These are phyloP conservation scores for Oryzias javanicus DNA, from an alignment of 2,113 vertebrate genomes.

Conservation along the genomic window DNA sequence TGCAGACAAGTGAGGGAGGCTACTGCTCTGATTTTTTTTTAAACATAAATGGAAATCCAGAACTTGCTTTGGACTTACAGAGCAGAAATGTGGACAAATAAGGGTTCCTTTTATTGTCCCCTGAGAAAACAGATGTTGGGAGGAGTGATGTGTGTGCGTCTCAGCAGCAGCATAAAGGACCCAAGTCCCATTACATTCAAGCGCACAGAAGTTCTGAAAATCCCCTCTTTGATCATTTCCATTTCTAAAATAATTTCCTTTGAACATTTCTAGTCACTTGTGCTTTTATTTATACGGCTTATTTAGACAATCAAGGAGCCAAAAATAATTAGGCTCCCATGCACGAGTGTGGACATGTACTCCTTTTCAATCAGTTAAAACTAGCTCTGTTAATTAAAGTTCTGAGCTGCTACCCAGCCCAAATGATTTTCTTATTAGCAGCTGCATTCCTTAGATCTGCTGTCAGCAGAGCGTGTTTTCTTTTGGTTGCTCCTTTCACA, in stretches of 20 bases:
- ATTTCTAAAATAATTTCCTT: slow-evolving; percentile 63
- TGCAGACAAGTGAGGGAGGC: no score
- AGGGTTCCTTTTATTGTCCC: slow-evolving; percentile 33
- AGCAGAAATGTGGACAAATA: slow-evolving; percentile 27
- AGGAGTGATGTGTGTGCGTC: slow-evolving; percentile 6
- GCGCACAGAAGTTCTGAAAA: slow-evolving; percentile 55
- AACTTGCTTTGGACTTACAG: not conserved
- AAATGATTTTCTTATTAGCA: slow-evolving; percentile 74
- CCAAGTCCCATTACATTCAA: slow-evolving; percentile 52
- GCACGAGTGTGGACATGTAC: slow-evolving; percentile 60
- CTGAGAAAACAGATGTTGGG: slow-evolving; percentile 42
- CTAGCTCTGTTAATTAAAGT: slow-evolving; percentile 75
- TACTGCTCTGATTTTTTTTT: slow-evolving; percentile 5
- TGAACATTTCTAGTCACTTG: slow-evolving; percentile 71
- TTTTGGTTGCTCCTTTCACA: slow-evolving; percentile 48
- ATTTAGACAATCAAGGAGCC: slow-evolving; percentile 74
- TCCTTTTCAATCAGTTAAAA: slow-evolving; percentile 76
- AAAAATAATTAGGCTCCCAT: slow-evolving; percentile 72
- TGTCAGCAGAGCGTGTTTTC: slow-evolving; percentile 72
- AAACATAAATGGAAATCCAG: slow-evolving; percentile 20
- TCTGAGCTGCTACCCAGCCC: slow-evolving; percentile 72
- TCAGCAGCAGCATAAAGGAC: slow-evolving; percentile 26
- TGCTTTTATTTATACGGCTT: slow-evolving; percentile 75
- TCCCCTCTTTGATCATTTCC: slow-evolving; percentile 63
- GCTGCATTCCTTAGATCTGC: slow-evolving; percentile 74